These are phyloP conservation scores for Lagopus muta DNA, from an alignment of 2,113 vertebrate species.

Conservation along the genomic window DNA sequence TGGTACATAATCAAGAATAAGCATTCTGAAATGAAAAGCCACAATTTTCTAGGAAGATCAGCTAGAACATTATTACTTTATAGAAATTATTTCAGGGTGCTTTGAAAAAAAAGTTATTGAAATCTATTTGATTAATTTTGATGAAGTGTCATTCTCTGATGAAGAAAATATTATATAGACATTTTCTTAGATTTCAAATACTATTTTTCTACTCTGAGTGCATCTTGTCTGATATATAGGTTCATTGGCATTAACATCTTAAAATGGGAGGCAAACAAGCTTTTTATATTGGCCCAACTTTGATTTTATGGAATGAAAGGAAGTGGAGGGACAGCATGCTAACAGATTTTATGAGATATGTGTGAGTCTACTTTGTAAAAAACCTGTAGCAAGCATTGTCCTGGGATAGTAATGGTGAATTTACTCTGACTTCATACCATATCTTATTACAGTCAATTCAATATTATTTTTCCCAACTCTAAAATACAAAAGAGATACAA, in stretches of 20 bases:
- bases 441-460: background rate
- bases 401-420: background rate
- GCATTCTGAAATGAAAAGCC: background rate
- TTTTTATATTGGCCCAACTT: background rate
- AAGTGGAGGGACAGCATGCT: background rate
- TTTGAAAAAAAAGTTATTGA: background rate
- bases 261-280: background rate
- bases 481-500: constrained; percentile 61
- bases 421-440: background rate
- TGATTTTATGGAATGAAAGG: background rate
- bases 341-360: background rate
- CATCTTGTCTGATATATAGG: background rate
- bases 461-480: constrained; percentile 24
- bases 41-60: background rate
- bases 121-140: background rate
- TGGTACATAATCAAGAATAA: background rate
- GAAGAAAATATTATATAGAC: background rate
- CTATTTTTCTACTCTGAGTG: background rate
- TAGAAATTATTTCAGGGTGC: background rate
- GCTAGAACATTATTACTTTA: background rate
- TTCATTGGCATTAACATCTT: background rate
- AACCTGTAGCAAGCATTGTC: background rate
- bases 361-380: background rate
- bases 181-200: background rate
- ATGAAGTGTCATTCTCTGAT: background rate